Evolutionary conservation across 2,113 vertebrate genomes (phyloP).

Genomic region (Tragelaphus scriptus): DNA sequence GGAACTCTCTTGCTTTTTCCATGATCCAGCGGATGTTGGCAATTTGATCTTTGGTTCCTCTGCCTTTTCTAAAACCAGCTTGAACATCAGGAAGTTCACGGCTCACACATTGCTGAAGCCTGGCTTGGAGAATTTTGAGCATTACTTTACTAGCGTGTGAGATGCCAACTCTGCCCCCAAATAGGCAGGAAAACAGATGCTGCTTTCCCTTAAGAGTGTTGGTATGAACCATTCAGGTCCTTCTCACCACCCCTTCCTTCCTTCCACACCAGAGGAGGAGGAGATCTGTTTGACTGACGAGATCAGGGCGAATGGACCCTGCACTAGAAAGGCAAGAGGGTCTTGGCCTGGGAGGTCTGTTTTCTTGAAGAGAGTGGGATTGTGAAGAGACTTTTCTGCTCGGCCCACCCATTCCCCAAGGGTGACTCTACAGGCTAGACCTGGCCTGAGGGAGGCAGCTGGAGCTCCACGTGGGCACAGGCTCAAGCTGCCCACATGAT

Average conservation of each 20-base stretch:
- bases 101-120: too few relatives aligned
- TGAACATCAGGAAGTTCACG: too few relatives aligned
- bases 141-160: too few relatives aligned
- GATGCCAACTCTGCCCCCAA: background rate
- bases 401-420: background rate
- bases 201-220: background rate
- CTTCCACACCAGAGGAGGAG: background rate
- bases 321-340: too few relatives aligned
- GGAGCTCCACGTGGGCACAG: rapidly evolving
- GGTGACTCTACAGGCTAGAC: background rate
- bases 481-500: background rate
- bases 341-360: background rate
- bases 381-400: background rate
- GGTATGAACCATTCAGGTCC: background rate
- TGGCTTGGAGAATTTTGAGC: too few relatives aligned
- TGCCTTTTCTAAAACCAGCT: too few relatives aligned
- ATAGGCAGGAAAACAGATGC: background rate
- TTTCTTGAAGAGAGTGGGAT: background rate
- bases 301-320: background rate
- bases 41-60: too few relatives aligned
- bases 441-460: background rate
- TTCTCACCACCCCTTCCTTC: background rate
- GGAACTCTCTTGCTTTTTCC: too few relatives aligned
- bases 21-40: too few relatives aligned
- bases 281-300: background rate